These are phyloP conservation scores for Ivindomyrus marchei DNA, from an alignment of 2,113 vertebrate genomes.

Conservation along the genomic window DNA sequence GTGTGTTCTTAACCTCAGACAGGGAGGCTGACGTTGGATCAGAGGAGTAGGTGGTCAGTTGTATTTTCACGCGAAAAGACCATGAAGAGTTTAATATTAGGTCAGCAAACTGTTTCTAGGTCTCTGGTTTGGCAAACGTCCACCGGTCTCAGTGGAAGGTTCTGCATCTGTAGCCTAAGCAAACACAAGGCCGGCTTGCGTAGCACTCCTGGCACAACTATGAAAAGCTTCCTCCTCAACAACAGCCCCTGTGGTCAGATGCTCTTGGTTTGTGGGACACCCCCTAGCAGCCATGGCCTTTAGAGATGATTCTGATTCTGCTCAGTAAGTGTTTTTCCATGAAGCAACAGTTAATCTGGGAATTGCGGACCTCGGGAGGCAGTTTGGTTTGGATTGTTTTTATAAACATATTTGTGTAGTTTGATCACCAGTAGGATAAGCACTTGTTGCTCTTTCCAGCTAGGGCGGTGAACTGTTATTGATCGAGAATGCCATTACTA, in stretches of 20 bases:
- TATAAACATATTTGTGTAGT: background rate
- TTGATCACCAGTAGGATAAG: background rate
- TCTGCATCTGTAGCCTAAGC: background rate
- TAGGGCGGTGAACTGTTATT: background rate
- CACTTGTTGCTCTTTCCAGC: background rate
- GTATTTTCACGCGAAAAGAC: background rate
- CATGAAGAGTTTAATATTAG: background rate
- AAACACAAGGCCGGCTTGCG: background rate
- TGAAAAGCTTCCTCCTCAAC: background rate
- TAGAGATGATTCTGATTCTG: background rate
- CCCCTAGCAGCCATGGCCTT: background rate
- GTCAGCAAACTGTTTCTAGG: background rate
- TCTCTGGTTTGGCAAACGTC: background rate
- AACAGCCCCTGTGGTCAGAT: slow-evolving; percentile 2
- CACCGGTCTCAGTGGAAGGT: background rate
- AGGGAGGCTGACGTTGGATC: background rate
- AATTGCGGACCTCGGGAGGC: background rate
- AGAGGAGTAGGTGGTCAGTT: background rate
- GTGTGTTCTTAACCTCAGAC: background rate
- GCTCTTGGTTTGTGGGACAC: background rate
- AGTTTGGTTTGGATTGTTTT: background rate
- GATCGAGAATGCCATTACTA: background rate
- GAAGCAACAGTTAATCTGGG: background rate
- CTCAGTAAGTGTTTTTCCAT: background rate
- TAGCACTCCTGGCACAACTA: background rate